Base-by-base conservation (phyloP, 2,888 invertebrate species). In the Melieria omissa region DNA sequence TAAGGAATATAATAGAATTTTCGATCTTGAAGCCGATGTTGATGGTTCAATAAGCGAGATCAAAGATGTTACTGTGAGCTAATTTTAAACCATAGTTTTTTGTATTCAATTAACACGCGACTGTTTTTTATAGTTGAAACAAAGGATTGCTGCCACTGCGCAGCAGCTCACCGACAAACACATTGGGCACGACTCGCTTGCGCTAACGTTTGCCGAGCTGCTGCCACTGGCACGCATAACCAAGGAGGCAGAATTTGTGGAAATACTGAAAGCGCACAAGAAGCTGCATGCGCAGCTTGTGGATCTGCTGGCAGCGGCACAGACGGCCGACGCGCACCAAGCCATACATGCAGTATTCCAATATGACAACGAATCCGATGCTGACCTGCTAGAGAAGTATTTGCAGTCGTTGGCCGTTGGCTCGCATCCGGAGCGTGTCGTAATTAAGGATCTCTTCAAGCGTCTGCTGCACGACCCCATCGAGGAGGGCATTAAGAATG, bases 391-490 rank as follows among this genome's bases (percentile, higher is more conserved):
- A 0, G 95, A 95, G 81, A 88, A 93, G 72, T 95, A 94, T 84
- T 87, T 95, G 2, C 92, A 94, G 89, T 90, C 92, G 0, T 83
- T 93, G 9, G 92, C 94, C 0, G 88, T 93, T 62, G 90, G 91
- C 1, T 90, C 92, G 0, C 89, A 92, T 79, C 92, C 93, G 1
- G 88, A 89, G 55, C 88, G 88, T 49, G 83, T 84, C 55, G 85
- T 90, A n/a, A 80, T 91, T 10, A 83, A 85, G 71, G 81, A 85
- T 70, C 78, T 87, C 0, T 81, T 80, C 16, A 61, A 70, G 7
- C 65, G 78, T 9, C 73, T 84, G 6, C 70, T 77, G 8, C 42
- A 88, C 80, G 88, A 84, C 44, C 63, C 66, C 7, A 87, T 82
- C 74, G 86, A 87, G 60, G 80, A 88, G 41, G 87, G 88, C 74